Conservation (phyloP, 2,888 invertebrate genomes). For the Metallyticus violacea region DNA sequence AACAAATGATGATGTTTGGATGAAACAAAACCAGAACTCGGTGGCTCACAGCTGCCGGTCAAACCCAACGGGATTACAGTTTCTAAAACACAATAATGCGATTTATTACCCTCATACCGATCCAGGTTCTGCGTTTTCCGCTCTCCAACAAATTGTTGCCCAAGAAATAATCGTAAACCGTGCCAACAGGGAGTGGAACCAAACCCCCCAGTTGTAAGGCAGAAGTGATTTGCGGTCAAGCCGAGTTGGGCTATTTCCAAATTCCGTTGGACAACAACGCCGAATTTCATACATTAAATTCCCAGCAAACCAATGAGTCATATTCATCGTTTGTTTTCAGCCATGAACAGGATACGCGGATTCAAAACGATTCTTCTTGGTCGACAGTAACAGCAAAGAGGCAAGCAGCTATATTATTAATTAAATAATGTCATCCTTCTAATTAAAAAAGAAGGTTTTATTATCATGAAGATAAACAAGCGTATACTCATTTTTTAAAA, state of each 20-base stretch:
- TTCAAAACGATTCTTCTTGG: too few relatives aligned
- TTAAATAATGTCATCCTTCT: too few relatives aligned
- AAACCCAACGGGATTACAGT: background rate
- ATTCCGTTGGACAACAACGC: background rate
- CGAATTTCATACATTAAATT: background rate
- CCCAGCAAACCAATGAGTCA: background rate
- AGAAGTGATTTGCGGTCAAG: background rate
- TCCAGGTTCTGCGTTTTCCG: background rate
- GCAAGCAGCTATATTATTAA: too few relatives aligned
- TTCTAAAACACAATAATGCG: background rate
- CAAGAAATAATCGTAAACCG: background rate
- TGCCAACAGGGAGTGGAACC: background rate
- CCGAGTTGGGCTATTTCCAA: background rate
- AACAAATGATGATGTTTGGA: background rate
- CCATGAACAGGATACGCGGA: too few relatives aligned
- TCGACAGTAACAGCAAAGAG: too few relatives aligned
- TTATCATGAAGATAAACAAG: too few relatives aligned
- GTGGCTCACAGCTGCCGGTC: background rate
- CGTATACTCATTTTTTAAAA: too few relatives aligned
- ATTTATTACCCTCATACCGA: background rate
- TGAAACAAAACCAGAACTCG: background rate
- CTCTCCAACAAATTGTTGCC: background rate
- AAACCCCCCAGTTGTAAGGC: background rate
- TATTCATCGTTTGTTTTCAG: too few relatives aligned
- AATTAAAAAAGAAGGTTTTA: too few relatives aligned